Evolutionary conservation across 2,113 vertebrate genomes (phyloP), one percentile per base, ranked within the genome.

Genomic region (Phylloscopus whistleri): DNA sequence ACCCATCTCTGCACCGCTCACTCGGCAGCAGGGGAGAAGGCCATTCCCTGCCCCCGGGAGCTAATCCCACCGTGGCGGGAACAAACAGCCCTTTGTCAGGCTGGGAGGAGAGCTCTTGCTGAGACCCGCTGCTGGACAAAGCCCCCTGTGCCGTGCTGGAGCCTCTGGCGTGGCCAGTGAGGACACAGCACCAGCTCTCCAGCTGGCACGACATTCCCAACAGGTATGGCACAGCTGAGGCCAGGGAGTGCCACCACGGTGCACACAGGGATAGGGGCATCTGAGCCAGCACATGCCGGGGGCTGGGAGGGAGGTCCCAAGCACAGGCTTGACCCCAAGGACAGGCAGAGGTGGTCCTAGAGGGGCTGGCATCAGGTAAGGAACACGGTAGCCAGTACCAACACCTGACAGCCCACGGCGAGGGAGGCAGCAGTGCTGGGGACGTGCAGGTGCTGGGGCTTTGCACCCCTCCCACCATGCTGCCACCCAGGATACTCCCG

Each of bases 51-150:
- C 72, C 76, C 87, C 0, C 33, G 4, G 1, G 90, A 76, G 63
- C 59, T 93, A 94, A 96, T 95, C 95, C 94, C 80, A 86, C 84
- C 4, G 5, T 0, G 31, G 87, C 59, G 35, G 92, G 92, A 96
- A 96, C 94, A 95, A 95, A 46, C 52, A 76, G 90, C 68, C 80
- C 80, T 96, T 96, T 96, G 94, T 96, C 87, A 83, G 49, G 58
- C 89, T 35, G 70, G 17, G 87, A 93, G 75, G 41, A 88, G 76
- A 64, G 77, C 6, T 49, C 75, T 88, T 1, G 31, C 86, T 22
- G 26, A 43, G 91, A 88, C 75, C 62, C 1, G 39, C 44, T 0
- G 4, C 62, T 1, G 62, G 92, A 95, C 94, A 96, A 96, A 96
- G 94, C 80, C 72, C 64, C 80, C 84, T 21, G 52, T 0, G 1